Evolutionary conservation across 2,113 vertebrate species (phyloP), one percentile per base, ranked within the genome.

Genomic region (Artemisiospiza belli): DNA sequence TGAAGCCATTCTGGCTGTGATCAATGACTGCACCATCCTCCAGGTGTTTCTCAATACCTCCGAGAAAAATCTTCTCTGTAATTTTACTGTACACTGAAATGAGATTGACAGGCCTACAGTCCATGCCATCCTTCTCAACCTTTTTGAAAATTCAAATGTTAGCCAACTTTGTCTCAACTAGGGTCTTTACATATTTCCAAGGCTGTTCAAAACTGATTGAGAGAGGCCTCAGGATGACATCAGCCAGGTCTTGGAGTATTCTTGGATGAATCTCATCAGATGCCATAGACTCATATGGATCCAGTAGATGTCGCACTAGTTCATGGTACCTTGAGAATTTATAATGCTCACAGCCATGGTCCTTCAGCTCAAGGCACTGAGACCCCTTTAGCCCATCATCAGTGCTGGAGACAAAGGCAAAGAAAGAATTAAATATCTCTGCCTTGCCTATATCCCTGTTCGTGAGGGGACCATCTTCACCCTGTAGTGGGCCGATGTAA

Each of bases 401-500:
- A 52, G 1, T 37, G 14, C 2, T 43, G 25, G 14, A 59, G 37
- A 77, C 9, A 68, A 51, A 77, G 7, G 17, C 25, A 77, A 59
- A 68, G 25, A 43, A 51, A 59, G 25, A 35, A 76, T 35, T 16
- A 43, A 58, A 58, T 3, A 14, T 25, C 31, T 76, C 63, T 76
- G 54, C 44, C 33, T 77, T 61, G 46, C 46, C 17, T 51, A 18
- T 27, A 49, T 51, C 11, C 35, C 14, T 68, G 31, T 59, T 68
- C 44, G 27, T 52, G 54, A 77, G 22, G 22, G 21, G 22, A 27
- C 14, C 31, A 35, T 51, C 37, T 20, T 27, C 14, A 76, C 25
- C 22, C 44, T 52, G 37, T 41, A 58, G 20, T 17, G 16, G 21
- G 54, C 5, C 0, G 0, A 68, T 27, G 25, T 37, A 27, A 27